phyloP scores from a whole-genome alignment of 2,888 invertebrate species.

The Pterobdella sp. region DNA sequence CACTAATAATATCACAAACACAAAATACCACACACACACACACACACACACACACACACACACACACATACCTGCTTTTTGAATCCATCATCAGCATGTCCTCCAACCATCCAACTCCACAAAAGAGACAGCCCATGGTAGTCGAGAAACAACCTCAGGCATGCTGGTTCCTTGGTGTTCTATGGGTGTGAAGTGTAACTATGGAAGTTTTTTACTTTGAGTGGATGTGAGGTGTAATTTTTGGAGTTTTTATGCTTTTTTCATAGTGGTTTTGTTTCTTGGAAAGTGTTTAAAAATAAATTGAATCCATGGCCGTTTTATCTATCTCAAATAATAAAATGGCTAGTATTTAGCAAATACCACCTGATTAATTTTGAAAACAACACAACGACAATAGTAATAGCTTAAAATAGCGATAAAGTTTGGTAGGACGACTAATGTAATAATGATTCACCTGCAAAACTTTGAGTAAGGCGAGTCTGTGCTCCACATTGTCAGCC shows the following conservation, averaged over 20 bases:
- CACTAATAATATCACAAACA: background rate
- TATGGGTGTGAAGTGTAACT: conserved; percentile 41
- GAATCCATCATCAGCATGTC: conserved; percentile 40
- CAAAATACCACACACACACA: background rate
- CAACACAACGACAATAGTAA: background rate
- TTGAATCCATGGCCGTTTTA: too few relatives aligned
- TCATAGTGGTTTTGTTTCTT: too few relatives aligned
- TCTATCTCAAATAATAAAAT: too few relatives aligned
- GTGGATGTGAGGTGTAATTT: too few relatives aligned
- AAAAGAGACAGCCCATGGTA: conserved; percentile 83
- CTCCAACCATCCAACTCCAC: conserved; percentile 76
- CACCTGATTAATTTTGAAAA: too few relatives aligned
- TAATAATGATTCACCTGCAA: conserved; percentile 57
- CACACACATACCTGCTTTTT: conserved; percentile 44
- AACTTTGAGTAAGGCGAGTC: conserved; percentile 64
- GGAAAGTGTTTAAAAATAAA: too few relatives aligned
- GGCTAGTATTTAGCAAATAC: too few relatives aligned
- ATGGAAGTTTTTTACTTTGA: too few relatives aligned
- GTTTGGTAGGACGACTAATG: background rate
- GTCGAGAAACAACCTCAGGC: conserved; percentile 62
- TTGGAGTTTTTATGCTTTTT: too few relatives aligned
- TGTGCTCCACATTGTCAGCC: conserved; percentile 71
- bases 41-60: background rate
- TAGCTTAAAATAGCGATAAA: background rate
- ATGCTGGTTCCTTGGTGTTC: conserved; percentile 51